These are phyloP conservation scores for Bombus fervidus DNA, from an alignment of 1,140 invertebrate genomes.

Conservation along the genomic window DNA sequence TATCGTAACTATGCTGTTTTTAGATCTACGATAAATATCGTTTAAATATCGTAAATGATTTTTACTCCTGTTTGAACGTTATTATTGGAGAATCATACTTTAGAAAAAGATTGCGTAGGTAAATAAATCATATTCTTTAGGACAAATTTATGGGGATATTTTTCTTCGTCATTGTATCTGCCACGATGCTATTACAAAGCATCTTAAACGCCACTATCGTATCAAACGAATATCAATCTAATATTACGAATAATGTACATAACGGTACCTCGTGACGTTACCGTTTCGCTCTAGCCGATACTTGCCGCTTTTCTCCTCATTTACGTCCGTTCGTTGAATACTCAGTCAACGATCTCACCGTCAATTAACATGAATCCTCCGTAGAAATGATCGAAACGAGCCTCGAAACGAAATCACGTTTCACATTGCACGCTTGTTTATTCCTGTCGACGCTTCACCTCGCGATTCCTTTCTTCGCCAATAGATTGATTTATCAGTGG, in stretches of 20 bases:
- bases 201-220: neutral
- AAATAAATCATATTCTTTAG: too few relatives aligned
- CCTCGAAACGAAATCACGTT: conserved; percentile 2
- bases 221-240: neutral
- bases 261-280: neutral
- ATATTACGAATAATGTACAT: neutral
- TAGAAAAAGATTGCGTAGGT: too few relatives aligned
- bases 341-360: neutral
- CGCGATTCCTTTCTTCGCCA: conserved; percentile 14
- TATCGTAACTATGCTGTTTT: too few relatives aligned
- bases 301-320: conserved; percentile 9
- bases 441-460: neutral
- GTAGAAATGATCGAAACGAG: conserved; percentile 10
- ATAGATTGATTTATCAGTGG: conserved; percentile 52
- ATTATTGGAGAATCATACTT: too few relatives aligned
- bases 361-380: conserved; percentile 1
- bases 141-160: neutral
- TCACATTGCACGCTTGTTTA: neutral
- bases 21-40: too few relatives aligned
- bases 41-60: too few relatives aligned
- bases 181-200: neutral
- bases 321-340: conserved; percentile 10
- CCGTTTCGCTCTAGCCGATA: neutral
- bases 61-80: too few relatives aligned
- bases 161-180: neutral